Evolutionary conservation across 2,888 invertebrate species (phyloP), one percentile per base, ranked within the genome.

Genomic region (Drosophila monieri): DNA sequence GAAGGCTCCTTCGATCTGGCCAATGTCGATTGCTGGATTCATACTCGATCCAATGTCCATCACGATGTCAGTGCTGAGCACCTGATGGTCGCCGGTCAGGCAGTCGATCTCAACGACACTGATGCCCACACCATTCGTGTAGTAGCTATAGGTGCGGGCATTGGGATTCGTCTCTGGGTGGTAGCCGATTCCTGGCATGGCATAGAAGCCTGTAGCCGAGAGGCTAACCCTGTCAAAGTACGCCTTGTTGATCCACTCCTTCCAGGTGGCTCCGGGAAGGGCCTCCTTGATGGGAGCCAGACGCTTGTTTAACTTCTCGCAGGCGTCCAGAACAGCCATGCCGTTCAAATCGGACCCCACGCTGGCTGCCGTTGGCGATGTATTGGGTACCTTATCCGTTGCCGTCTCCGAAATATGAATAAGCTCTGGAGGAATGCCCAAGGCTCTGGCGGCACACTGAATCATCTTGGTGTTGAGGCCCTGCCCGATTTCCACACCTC

Each of bases 401-500:
- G 96, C 92, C 0, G 97, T 96, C 90, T 97, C 97, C 25, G 94
- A 94, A 12, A 97, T 95, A 88, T 97, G 95, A 80, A 97, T 96
- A 84, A 94, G 94, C 0, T 95, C 94, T 0, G 93, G 90, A 3
- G 95, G 94, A 32, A 97, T 94, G 52, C 93, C 94, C 12, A 98
- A 92, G 0, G 93, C 93, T 70, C 95, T 93, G 46, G 97, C 95
- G 3, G 97, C 96, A 10, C 97, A 95, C 94, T 98, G 98, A 56
- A 97, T 95, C 96, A 98, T 97, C 93, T 99, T 99, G 0, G 97
- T 99, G 89, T 98, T 96, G 4, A 99, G 92, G 1, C 99, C 99
- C 92, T 99, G 99, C 0, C 99, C 99, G 96, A 99, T 98, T 93
- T 99, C 99, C 8, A 96, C 95, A n/a, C 98, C 98, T 32, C 97